Conservation (phyloP, 2,888 invertebrate genomes). For the Liopterus haemorrhoidalis region DNA sequence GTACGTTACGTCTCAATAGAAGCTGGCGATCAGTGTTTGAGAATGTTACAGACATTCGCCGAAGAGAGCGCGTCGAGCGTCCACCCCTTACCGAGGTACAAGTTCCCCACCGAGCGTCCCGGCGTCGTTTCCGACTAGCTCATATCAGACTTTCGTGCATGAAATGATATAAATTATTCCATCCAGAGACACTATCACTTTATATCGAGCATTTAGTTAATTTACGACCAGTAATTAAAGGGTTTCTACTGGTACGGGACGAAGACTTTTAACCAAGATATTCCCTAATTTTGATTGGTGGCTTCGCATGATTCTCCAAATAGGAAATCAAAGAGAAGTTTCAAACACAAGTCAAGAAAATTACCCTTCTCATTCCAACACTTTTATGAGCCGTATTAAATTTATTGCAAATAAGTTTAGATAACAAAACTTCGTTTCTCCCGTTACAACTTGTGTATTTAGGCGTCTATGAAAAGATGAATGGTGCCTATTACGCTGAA, state of each 20-base stretch:
- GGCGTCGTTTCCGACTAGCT: neutral
- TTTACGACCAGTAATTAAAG: conserved; percentile 24
- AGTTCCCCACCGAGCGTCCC: neutral
- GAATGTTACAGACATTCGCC: no score
- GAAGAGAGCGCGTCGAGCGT: no score
- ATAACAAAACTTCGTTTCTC: conserved; percentile 18
- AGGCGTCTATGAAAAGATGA: conserved; percentile 19
- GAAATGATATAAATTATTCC: conserved; percentile 18
- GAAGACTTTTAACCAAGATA: conserved; percentile 8
- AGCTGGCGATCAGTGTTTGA: no score
- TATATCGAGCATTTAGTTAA: conserved; percentile 23
- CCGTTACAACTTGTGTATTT: conserved; percentile 21
- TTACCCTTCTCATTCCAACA: conserved; percentile 16
- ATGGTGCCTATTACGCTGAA: conserved; percentile 17
- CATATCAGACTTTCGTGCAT: conserved; percentile 6
- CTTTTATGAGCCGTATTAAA: conserved; percentile 24
- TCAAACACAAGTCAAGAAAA: conserved; percentile 24
- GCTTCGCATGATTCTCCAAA: neutral
- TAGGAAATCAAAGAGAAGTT: conserved; percentile 18
- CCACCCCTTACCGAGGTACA: no score
- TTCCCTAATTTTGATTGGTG: conserved; percentile 20
- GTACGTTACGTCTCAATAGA: no score
- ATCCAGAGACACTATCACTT: conserved; percentile 14
- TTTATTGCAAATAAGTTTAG: conserved; percentile 25
- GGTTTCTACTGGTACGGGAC: conserved; percentile 12